A percentile compares a stretch with the other conserved stretches of the same genome.
These are phyloP conservation scores for Calonectris borealis DNA, from an alignment of 2,113 vertebrate genomes.

Conservation along the genomic window DNA sequence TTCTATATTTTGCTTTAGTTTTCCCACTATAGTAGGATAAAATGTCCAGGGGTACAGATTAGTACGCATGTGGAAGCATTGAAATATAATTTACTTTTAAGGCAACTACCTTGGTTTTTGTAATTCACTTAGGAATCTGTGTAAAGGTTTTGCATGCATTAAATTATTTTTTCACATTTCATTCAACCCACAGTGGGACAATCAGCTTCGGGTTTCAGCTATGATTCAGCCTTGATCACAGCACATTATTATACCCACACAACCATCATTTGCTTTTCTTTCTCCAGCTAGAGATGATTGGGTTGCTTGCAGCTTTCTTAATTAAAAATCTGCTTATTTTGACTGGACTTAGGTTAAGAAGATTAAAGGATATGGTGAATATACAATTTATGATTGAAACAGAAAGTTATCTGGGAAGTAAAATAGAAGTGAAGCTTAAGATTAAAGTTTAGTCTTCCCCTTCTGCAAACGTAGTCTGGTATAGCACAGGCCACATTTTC, in stretches of 20 bases:
- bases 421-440: not conserved
- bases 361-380: constrained; percentile 38
- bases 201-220: constrained; percentile 51
- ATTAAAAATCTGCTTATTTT: constrained; percentile 66
- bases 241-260: constrained; percentile 35
- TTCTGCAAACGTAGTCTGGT: not conserved
- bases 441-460: not conserved
- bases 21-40: not conserved
- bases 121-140: constrained; percentile 40
- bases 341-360: constrained; percentile 42
- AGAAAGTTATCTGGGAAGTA: not conserved
- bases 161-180: constrained; percentile 58
- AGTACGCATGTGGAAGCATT: not conserved
- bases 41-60: not conserved
- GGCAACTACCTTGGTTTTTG: constrained; percentile 22
- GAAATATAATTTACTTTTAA: constrained; percentile 65
- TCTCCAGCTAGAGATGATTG: constrained; percentile 28
- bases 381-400: constrained; percentile 10
- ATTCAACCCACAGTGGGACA: constrained; percentile 55
- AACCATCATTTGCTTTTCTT: constrained; percentile 53
- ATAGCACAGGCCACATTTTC: not conserved
- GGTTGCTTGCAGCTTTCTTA: constrained; percentile 65
- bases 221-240: constrained; percentile 58
- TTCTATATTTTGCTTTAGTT: not conserved
- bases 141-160: constrained; percentile 45